These are phyloP conservation scores for Promerops cafer DNA, from an alignment of 2,113 vertebrate genomes.

Conservation along the genomic window DNA sequence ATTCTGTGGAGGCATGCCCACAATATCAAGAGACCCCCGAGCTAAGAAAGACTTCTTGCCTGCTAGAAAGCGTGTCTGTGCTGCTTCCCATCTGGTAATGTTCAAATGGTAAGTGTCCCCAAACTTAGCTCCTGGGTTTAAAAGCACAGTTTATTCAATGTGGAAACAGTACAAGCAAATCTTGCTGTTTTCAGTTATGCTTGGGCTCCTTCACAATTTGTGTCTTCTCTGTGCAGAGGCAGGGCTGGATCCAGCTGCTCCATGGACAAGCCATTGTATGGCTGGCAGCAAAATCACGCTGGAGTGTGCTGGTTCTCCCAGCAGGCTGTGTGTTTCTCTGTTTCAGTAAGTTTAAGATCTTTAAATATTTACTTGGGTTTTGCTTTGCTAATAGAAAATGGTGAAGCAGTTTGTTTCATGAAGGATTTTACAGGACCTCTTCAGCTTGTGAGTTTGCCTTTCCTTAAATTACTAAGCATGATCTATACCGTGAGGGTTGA, in stretches of 20 bases:
- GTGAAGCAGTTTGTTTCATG: not conserved
- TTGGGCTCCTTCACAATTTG: not conserved
- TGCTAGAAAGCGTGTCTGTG: not conserved
- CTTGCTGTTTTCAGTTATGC: not conserved
- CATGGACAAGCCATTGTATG: not conserved
- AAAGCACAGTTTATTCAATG: not conserved
- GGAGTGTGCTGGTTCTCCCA: fast-evolving
- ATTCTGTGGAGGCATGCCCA: not conserved
- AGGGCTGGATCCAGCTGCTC: not conserved
- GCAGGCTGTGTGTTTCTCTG: not conserved
- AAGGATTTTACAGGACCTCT: not conserved
- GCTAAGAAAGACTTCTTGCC: not conserved
- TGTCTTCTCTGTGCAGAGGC: not conserved
- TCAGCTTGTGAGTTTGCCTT: not conserved
- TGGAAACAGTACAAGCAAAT: not conserved
- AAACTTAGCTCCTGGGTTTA: not conserved
- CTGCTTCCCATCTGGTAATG: not conserved
- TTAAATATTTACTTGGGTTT: constrained; percentile 11
- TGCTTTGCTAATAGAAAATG: not conserved
- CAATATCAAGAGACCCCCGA: not conserved
- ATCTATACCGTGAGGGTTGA: not conserved
- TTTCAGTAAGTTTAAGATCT: not conserved
- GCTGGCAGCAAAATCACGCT: not conserved
- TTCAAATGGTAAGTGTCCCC: not conserved
- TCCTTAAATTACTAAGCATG: not conserved